Evolutionary conservation across 2,888 invertebrate species (phyloP).

Genomic region (Aphodius granarius): DNA sequence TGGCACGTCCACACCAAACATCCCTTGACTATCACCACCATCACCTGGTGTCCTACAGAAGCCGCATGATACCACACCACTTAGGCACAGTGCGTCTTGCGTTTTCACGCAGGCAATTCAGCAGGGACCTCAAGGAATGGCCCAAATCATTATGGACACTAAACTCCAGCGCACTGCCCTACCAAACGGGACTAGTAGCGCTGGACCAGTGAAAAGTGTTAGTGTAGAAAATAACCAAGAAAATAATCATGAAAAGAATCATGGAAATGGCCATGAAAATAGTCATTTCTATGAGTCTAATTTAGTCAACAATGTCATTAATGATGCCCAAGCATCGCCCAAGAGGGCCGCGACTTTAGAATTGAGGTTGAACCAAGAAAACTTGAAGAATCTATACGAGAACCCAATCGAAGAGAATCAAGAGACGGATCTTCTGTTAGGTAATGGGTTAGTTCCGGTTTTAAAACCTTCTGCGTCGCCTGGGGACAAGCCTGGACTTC

Average conservation of each 20-base stretch:
- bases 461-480: conserved; percentile 28
- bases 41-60: conserved; percentile 39
- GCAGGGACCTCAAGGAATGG: conserved; percentile 56
- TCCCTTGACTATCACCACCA: conserved; percentile 39
- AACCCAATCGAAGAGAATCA: conserved; percentile 8
- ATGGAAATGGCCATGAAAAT: conserved; percentile 18
- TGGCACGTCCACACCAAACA: conserved; percentile 44
- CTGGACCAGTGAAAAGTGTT: conserved; percentile 8
- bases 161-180: conserved; percentile 19
- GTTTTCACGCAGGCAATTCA: conserved; percentile 52
- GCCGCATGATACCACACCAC: conserved; percentile 48
- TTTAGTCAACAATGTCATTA: conserved; percentile 17
- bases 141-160: conserved; percentile 46
- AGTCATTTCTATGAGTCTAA: conserved; percentile 25
- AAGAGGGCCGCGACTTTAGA: not conserved
- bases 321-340: not conserved
- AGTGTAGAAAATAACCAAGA: conserved; percentile 4
- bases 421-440: conserved; percentile 32
- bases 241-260: too few relatives aligned
- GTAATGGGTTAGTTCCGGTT: conserved; percentile 26
- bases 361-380: not conserved
- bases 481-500: conserved; percentile 53
- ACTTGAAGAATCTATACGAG: conserved; percentile 1
- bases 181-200: not conserved
- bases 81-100: conserved; percentile 43